Conservation (phyloP, 2,797 vertebrate species). For the Cetoscarus ocellatus region DNA sequence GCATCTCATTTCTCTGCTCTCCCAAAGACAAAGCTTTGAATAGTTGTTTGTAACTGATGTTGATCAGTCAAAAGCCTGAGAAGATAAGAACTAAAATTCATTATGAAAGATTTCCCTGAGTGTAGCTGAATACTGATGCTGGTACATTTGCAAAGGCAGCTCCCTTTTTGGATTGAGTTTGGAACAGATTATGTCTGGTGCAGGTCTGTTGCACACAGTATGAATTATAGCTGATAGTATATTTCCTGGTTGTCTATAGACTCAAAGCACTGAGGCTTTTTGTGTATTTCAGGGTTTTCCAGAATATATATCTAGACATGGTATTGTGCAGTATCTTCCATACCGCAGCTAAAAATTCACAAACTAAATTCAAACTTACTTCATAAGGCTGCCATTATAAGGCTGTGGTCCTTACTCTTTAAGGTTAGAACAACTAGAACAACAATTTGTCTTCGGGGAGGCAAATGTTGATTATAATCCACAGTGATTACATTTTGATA, state of each 20-base stretch:
- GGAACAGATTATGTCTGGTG: conserved; percentile 17
- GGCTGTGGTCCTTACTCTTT: conserved; percentile 41
- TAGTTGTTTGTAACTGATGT: conserved; percentile 38
- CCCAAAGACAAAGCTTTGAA: conserved; percentile 77
- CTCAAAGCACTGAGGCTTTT: conserved; percentile 32
- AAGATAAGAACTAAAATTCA: conserved; percentile 13
- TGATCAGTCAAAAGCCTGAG: conserved; percentile 18
- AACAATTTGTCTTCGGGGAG: conserved; percentile 53
- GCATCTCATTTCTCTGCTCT: conserved; percentile 49
- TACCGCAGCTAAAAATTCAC: conserved; percentile 33
- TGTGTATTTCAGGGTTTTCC: conserved; percentile 64
- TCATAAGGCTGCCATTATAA: conserved; percentile 45
- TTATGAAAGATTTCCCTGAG: conserved; percentile 14
- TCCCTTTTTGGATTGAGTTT: conserved; percentile 26
- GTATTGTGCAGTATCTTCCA: conserved; percentile 32
- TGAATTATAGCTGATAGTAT: conserved; percentile 8
- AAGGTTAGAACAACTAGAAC: conserved; percentile 57
- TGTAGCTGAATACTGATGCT: conserved; percentile 16
- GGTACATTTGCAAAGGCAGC: neutral
- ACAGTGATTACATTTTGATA: conserved; percentile 29
- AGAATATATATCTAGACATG: conserved; percentile 40
- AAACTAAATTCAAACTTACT: conserved; percentile 20
- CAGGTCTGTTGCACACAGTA: conserved; percentile 42
- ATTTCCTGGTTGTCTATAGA: conserved; percentile 7
- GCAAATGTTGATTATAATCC: conserved; percentile 33